Evolutionary conservation across 2,797 vertebrate species (phyloP).

Genomic region (Australoheros facetus): DNA sequence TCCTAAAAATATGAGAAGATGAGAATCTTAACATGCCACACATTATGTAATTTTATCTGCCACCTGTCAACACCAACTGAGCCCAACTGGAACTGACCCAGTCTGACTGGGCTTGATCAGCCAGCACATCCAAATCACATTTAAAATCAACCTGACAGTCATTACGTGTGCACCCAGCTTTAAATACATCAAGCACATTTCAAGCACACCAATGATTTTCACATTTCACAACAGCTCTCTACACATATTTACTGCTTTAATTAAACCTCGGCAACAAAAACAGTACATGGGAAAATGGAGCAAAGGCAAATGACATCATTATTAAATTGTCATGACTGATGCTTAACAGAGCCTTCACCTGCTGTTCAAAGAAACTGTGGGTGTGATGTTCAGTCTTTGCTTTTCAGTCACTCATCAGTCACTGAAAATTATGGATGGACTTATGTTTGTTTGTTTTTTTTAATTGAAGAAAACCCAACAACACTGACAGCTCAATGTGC

Average conservation of each 20-base stretch:
- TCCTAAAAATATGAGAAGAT: neutral
- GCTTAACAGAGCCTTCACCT: neutral
- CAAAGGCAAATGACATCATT: neutral
- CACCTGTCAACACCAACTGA: neutral
- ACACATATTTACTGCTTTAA: neutral
- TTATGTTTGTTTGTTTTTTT: slow-evolving; percentile 1
- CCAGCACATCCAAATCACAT: neutral
- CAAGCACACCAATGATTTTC: neutral
- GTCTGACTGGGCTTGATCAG: neutral
- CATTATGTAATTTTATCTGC: neutral
- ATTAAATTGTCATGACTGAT: neutral
- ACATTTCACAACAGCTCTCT: neutral
- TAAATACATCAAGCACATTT: neutral
- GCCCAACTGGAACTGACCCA: neutral
- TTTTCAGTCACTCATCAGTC: neutral
- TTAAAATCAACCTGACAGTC: neutral
- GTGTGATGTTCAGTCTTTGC: neutral
- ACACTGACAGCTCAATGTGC: neutral
- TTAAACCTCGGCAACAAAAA: neutral
- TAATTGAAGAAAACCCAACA: neutral
- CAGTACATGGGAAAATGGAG: neutral
- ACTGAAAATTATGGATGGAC: neutral
- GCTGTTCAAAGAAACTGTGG: neutral
- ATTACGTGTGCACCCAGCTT: neutral
- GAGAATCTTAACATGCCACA: no score